Evolutionary conservation across 2,888 invertebrate genomes (phyloP).

Genomic region (Lapara coniferarum): DNA sequence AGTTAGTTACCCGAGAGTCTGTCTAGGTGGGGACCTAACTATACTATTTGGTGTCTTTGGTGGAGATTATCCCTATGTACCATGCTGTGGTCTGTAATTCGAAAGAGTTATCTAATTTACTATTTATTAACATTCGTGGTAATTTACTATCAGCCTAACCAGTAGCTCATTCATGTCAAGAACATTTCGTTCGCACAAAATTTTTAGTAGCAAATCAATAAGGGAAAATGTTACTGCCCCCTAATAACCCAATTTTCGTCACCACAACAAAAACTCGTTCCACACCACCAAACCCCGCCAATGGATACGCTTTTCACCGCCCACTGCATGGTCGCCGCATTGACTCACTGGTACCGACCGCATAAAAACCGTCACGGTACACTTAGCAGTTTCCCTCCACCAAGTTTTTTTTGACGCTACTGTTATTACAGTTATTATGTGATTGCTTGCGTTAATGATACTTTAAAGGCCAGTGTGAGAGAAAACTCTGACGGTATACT

Average conservation of each 20-base stretch:
- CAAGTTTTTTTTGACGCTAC: not conserved
- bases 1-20: too few species aligned
- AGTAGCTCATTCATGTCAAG: too few species aligned
- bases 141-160: too few species aligned
- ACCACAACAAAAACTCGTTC: constrained; percentile 12
- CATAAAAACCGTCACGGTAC: constrained; percentile 14
- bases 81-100: too few species aligned
- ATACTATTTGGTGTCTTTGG: too few species aligned
- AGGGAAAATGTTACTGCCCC: too few species aligned
- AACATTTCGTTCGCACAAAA: too few species aligned
- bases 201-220: too few species aligned
- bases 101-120: too few species aligned
- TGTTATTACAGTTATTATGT: constrained; percentile 19
- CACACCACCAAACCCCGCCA: constrained; percentile 8
- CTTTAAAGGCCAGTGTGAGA: not conserved
- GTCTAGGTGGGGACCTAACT: too few species aligned
- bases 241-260: constrained; percentile 9
- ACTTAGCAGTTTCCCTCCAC: constrained; percentile 1
- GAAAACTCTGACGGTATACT: not conserved
- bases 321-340: not conserved
- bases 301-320: constrained; percentile 15
- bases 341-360: not conserved
- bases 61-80: too few species aligned
- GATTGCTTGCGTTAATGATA: not conserved
- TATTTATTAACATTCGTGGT: too few species aligned